Base-by-base conservation (phyloP, 2,113 vertebrate genomes). In the Origma solitaria region DNA sequence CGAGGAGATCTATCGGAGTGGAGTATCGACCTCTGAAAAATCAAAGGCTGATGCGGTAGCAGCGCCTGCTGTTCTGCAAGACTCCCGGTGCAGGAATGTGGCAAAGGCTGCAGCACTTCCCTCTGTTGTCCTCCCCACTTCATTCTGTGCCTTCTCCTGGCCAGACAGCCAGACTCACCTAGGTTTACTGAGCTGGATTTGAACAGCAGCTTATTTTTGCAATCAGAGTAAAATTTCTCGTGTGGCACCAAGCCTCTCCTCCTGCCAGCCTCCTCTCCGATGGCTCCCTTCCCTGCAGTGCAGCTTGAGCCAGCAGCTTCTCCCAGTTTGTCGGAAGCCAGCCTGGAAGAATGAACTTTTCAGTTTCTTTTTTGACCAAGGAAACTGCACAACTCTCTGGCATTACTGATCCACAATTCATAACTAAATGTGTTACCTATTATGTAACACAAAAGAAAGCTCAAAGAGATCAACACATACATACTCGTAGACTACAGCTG, bases 1-100 rank as follows among this genome's bases (percentile, higher is more conserved):
- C 27, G 73, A 97, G 97, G 86, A 95, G 96, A 95, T 97, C 96
- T 95, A 97, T 98, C 95, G 97, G 96, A 98, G 97, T 96, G 96
- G 95, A 97, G 87, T 97, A 98, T 98, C 92, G 97, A 98, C 97
- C 97, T 96, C 92, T 97, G 96, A 94, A 95, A 97, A 98, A 98
- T 98, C 98, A 98, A 97, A 98, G 97, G 88, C 96, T 96, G 97
- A 97, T 96, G 97, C 97, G 38, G 95, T 94, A 92, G 95, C 97
- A 61, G 28, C 4, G 86, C 95, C 76, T 70, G 79, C 95, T 88
- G 65, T 77, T 89, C 13, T 53, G 92, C 95, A 92, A 57, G 95
- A 88, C 95, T 97, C 92, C 73, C 64, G 12, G 91, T 38, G 54
- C 92, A 97, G 97, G 96, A 96, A 96, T 95, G 96, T 94, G 51